Base-by-base conservation (phyloP, 2,888 invertebrate species). In the Nephrocerus scutellatus region DNA sequence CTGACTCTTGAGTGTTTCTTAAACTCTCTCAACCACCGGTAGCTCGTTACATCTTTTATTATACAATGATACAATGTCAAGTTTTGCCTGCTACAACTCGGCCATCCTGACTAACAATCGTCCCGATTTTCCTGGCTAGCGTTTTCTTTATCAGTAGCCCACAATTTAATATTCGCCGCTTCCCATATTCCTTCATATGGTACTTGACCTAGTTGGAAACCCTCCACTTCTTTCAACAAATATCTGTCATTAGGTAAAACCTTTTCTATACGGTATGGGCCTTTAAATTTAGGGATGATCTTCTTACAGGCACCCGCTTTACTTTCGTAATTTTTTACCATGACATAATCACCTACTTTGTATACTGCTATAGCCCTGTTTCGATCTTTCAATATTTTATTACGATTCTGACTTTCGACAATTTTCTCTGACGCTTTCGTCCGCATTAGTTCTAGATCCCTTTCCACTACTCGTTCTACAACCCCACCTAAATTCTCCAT, bases 231-330 rank as follows among this genome's bases (percentile, higher is more conserved):
- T 7, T 7, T 14, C 10, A 28, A 14, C 6, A 36, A 7, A 13
- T 36, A 36, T 20, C 36, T 26, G 28, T 36, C 28, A 19, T 36
- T 36, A 8, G 19, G 19, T 20, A 36, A 23, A 21, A 28, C 21
- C 29, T 36, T 26, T 4, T 28, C 14, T 18, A 36, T 13, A 12
- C n/a, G 10, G 7, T 30, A 30, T 8, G 30, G 26, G 21, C 32
- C 21, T 28, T 28, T 36, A 19, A 18, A 36, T 29, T 28, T 28
- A 6, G 29, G 29, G 6, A 36, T 20, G 4, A 28, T 12, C 24
- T 36, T 36, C 20, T 36, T 20, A 21, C 12, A 19, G 10, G 15
- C 28, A 14, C 20, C 36, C 29, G 28, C 8, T 15, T 8, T n/a
- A 8, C 7, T 28, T 12, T 12, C 13, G 16, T 28, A 18, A 19